Evolutionary conservation across 2,888 invertebrate genomes (phyloP).

Genomic region (Odontothrips loti): DNA sequence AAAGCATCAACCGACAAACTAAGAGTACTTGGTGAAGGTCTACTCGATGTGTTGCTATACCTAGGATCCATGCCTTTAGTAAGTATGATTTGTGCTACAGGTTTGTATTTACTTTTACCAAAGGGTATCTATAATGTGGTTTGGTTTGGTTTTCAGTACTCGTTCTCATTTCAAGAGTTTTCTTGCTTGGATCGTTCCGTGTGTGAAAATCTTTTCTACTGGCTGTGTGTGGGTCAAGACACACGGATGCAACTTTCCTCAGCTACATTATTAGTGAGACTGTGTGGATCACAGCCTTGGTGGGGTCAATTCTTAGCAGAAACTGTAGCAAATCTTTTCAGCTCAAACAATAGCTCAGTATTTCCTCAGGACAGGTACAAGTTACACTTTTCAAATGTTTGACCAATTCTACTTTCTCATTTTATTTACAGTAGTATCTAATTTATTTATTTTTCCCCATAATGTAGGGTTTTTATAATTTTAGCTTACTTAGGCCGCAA

Average conservation of each 20-base stretch:
- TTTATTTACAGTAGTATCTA: too few relatives aligned
- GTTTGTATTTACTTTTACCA: neutral
- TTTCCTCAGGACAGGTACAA: conserved; percentile 79
- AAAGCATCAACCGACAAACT: conserved; percentile 77
- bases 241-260: conserved; percentile 74
- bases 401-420: neutral
- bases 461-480: conserved; percentile 72
- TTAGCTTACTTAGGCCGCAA: conserved; percentile 83
- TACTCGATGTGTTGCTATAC: conserved; percentile 75
- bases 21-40: conserved; percentile 71
- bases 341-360: conserved; percentile 69
- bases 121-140: neutral
- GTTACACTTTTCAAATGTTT: neutral
- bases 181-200: conserved; percentile 46
- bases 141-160: conserved; percentile 38
- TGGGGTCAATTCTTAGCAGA: conserved; percentile 89
- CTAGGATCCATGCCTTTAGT: conserved; percentile 52
- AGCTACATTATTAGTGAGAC: conserved; percentile 71
- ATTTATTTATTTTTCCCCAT: neutral
- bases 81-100: conserved; percentile 37
- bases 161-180: conserved; percentile 21
- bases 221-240: conserved; percentile 71
- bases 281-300: conserved; percentile 72
- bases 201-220: conserved; percentile 64
- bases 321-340: conserved; percentile 72